phyloP scores from a whole-genome alignment of 2,113 vertebrate species.

The Oreochromis tanganicae region DNA sequence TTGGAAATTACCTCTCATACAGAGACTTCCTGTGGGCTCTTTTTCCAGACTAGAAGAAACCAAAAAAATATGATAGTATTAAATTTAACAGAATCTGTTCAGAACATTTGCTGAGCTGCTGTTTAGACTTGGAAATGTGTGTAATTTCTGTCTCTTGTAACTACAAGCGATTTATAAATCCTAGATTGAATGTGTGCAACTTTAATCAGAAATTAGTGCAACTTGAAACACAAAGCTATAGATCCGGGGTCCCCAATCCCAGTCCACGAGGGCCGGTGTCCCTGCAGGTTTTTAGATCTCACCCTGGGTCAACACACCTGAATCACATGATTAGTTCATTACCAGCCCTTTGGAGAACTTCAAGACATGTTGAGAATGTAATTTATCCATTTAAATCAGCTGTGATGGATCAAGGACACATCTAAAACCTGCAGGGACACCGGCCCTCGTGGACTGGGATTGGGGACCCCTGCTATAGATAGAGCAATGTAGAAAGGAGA shows the following conservation, averaged over 20 bases:
- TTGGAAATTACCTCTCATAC: constrained; percentile 80
- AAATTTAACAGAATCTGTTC: neutral
- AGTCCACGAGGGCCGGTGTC: too few species aligned
- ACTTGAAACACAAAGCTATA: neutral
- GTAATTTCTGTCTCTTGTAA: neutral
- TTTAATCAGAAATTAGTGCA: neutral
- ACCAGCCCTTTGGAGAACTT: too few species aligned
- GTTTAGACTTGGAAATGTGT: neutral
- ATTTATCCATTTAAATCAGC: too few species aligned
- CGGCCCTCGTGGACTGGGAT: too few species aligned
- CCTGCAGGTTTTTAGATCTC: too few species aligned
- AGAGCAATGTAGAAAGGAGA: neutral
- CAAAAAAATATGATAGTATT: neutral
- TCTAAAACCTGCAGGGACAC: too few species aligned
- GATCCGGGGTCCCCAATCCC: too few species aligned
- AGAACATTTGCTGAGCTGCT: neutral
- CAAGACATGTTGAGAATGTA: too few species aligned
- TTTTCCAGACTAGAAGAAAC: constrained; percentile 72
- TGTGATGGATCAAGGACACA: too few species aligned
- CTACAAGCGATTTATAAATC: neutral
- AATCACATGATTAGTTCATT: too few species aligned
- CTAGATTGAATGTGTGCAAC: neutral
- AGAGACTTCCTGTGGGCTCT: constrained; percentile 83
- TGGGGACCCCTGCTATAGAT: neutral
- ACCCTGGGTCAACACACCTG: too few species aligned